phyloP scores from a whole-genome alignment of 2,113 vertebrate species.

The Dasyornis broadbenti region DNA sequence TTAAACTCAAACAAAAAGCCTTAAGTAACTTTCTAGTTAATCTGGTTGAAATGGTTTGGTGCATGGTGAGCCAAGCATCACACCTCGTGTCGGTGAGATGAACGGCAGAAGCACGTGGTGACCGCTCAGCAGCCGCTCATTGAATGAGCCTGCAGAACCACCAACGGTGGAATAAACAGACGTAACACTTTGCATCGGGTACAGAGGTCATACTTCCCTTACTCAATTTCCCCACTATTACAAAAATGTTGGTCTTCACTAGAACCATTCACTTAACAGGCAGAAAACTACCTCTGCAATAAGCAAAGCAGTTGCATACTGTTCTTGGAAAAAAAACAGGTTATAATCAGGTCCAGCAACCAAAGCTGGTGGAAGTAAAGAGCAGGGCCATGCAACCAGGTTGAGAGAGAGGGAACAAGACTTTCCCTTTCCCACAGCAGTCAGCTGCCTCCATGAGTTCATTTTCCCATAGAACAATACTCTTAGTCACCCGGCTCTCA shows the following conservation, averaged over 20 bases:
- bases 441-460: not conserved
- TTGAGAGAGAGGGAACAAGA: not conserved
- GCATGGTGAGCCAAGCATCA: not conserved
- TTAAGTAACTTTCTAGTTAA: not conserved
- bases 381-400: not conserved
- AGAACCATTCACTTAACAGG: not conserved
- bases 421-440: not conserved
- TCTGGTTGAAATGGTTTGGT: not conserved
- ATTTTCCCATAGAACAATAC: not conserved
- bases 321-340: not conserved
- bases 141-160: not conserved
- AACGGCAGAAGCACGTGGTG: rapidly evolving
- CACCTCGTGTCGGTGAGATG: not conserved
- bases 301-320: not conserved
- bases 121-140: not conserved
- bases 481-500: not conserved
- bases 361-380: not conserved
- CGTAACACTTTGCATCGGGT: not conserved
- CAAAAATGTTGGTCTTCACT: not conserved
- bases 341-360: not conserved
- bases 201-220: not conserved
- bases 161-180: not conserved
- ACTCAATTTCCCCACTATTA: not conserved
- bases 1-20: not conserved
- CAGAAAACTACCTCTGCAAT: not conserved